phyloP scores from a whole-genome alignment of 1,140 invertebrate genomes.

The Cherax destructor region DNA sequence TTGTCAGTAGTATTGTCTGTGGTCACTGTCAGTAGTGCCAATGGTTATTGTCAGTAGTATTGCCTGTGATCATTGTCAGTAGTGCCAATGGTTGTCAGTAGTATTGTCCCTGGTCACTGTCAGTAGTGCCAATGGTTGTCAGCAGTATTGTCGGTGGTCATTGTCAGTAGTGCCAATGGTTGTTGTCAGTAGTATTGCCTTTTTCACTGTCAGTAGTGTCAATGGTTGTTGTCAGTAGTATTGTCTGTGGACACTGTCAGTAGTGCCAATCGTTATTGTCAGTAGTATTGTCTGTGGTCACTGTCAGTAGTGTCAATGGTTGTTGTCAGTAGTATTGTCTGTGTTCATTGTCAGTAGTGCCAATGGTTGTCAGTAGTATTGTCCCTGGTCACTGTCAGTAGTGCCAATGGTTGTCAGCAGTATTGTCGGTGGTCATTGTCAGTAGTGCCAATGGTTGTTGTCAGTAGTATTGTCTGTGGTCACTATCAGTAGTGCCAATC shows the following conservation, averaged over 20 bases:
- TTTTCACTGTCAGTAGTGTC: background rate
- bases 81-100: background rate
- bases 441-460: no score
- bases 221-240: background rate
- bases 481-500: no score
- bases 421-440: no score
- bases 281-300: no score
- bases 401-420: no score
- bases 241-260: no score
- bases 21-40: background rate
- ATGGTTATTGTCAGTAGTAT: background rate
- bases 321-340: no score
- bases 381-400: background rate
- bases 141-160: no score
- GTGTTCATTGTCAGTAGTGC: background rate
- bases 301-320: background rate
- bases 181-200: background rate
- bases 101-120: no score
- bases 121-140: no score
- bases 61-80: no score
- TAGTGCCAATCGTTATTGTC: background rate
- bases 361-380: background rate
- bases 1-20: background rate
- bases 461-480: no score
- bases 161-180: background rate